A percentile compares a stretch with the other conserved stretches of the same genome.
Conservation (phyloP, 2,888 invertebrate species). For the Cerastis leucographa region DNA sequence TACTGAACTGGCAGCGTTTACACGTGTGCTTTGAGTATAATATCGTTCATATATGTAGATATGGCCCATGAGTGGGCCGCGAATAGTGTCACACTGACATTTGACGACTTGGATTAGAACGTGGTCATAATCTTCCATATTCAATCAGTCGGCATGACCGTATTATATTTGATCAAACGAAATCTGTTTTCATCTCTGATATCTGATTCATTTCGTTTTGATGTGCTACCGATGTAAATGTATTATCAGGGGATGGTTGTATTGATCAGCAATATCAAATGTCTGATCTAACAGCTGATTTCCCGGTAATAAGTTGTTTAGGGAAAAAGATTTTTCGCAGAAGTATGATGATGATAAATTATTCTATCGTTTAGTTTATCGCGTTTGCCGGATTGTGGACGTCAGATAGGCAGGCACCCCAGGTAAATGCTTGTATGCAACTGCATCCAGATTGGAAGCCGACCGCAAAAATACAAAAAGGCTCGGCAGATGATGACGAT, state of each 20-base stretch:
- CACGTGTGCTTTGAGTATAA: background rate
- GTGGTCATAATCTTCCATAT: background rate
- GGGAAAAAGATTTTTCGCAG: constrained; percentile 1
- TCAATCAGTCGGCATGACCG: background rate
- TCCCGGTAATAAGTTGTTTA: constrained; percentile 1
- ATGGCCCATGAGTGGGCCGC: background rate
- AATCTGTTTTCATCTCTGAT: constrained; percentile 7
- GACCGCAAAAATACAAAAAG: background rate
- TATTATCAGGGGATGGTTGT: background rate
- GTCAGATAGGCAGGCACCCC: background rate
- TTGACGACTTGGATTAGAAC: background rate
- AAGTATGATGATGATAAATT: background rate
- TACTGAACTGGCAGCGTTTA: background rate
- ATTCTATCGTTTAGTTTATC: background rate
- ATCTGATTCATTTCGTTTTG: background rate
- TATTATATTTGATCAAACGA: constrained; percentile 1
- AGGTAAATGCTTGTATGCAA: background rate
- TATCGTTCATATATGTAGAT: too few relatives aligned
- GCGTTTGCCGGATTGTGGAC: background rate
- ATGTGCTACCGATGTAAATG: background rate
- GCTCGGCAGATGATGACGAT: background rate
- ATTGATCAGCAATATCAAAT: background rate
- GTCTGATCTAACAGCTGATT: constrained; percentile 8
- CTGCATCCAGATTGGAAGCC: background rate
- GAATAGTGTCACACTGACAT: constrained; percentile 7